These are phyloP conservation scores for Oasisia sp. DNA, from an alignment of 2,888 invertebrate genomes.

Conservation along the genomic window DNA sequence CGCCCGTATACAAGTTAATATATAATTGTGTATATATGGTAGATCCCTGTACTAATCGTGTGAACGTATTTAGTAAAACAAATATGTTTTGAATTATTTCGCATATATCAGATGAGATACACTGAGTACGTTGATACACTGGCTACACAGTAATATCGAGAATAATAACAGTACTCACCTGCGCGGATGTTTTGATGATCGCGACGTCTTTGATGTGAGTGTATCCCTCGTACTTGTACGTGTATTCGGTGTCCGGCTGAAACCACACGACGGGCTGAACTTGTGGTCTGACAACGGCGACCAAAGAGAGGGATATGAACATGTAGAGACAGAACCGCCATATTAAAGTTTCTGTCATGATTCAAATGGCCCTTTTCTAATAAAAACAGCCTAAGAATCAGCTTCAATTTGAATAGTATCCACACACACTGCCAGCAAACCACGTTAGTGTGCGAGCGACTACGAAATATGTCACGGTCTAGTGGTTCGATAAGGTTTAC, in stretches of 20 bases:
- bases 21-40: too few species aligned
- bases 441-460: not conserved
- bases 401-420: not conserved
- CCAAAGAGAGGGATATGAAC: not conserved
- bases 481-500: not conserved
- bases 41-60: too few species aligned
- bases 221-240: not conserved
- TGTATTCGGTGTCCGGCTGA: not conserved
- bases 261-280: not conserved
- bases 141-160: too few species aligned
- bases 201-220: not conserved
- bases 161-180: not conserved
- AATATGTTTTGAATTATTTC: too few species aligned
- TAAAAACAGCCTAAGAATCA: not conserved
- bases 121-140: too few species aligned
- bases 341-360: not conserved
- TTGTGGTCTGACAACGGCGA: not conserved
- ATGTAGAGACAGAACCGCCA: not conserved
- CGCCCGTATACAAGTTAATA: too few species aligned
- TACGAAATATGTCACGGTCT: not conserved
- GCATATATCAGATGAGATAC: too few species aligned
- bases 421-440: not conserved
- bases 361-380: too few species aligned
- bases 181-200: not conserved
- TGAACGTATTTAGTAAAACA: too few species aligned